phyloP scores from a whole-genome alignment of 2,888 invertebrate genomes.

The Drosophila diplacantha region DNA sequence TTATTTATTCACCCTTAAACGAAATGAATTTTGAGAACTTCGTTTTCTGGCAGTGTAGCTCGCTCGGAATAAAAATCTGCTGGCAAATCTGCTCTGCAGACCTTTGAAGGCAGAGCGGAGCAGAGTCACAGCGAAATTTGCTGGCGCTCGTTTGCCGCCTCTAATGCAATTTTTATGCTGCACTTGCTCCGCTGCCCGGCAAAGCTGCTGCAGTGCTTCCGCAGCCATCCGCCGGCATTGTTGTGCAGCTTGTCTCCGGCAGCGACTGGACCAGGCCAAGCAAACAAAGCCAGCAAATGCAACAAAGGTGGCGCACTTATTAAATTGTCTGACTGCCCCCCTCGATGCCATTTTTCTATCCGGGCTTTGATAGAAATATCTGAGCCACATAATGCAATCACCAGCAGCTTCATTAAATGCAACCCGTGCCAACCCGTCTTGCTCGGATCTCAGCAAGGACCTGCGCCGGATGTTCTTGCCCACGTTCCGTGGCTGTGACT shows the following conservation, averaged over 20 bases:
- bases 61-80: conserved; percentile 1
- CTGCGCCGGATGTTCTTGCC: conserved; percentile 1
- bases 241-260: conserved; percentile 34
- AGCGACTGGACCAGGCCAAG: conserved; percentile 21
- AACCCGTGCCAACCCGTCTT: conserved; percentile 4
- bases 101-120: background rate
- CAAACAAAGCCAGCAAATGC: conserved; percentile 8
- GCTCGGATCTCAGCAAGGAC: conserved; percentile 4
- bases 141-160: conserved; percentile 45
- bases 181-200: conserved; percentile 39
- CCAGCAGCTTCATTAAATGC: conserved; percentile 35
- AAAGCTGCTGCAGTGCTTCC: conserved; percentile 53
- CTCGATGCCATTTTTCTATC: conserved; percentile 17
- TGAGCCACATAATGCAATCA: conserved; percentile 57
- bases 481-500: background rate
- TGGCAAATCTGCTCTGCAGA: conserved; percentile 20
- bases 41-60: conserved; percentile 2
- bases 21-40: background rate
- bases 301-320: conserved; percentile 59
- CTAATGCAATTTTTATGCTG: conserved; percentile 73
- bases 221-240: conserved; percentile 48
- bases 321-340: conserved; percentile 51
- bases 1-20: background rate
- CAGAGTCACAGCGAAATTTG: conserved; percentile 41
- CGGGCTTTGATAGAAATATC: conserved; percentile 57